Evolutionary conservation across 2,797 vertebrate genomes (phyloP).

Genomic region (Smutsia gigantea): DNA sequence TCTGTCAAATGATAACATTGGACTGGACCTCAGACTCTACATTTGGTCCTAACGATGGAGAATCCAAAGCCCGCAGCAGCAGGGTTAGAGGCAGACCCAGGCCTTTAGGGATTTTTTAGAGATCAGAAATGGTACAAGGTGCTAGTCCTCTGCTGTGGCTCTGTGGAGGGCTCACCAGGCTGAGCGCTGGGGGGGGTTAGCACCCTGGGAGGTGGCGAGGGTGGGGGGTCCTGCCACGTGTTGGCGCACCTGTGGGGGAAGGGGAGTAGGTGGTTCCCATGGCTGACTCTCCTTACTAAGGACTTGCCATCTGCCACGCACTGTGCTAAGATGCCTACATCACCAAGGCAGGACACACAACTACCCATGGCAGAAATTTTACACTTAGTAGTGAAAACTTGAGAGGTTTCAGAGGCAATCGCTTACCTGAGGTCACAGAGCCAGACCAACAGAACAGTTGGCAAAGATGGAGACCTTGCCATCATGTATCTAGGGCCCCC

Average conservation of each 20-base stretch:
- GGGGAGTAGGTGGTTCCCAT: accelerated
- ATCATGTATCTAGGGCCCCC: background rate
- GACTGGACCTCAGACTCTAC: background rate
- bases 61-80: background rate
- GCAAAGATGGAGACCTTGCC: background rate
- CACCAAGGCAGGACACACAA: background rate
- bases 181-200: accelerated
- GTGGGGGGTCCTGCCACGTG: accelerated
- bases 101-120: background rate
- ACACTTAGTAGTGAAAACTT: background rate
- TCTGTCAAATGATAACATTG: background rate
- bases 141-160: background rate
- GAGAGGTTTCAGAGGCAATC: background rate
- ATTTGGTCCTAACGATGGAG: background rate
- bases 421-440: background rate
- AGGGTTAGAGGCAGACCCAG: background rate
- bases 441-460: background rate
- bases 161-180: background rate
- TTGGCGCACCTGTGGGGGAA: background rate
- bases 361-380: background rate
- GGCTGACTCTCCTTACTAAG: background rate
- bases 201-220: accelerated
- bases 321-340: background rate
- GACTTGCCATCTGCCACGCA: background rate
- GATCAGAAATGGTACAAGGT: background rate